Evolutionary conservation across 2,797 vertebrate species (phyloP).

Genomic region (Cossypha dichroa): DNA sequence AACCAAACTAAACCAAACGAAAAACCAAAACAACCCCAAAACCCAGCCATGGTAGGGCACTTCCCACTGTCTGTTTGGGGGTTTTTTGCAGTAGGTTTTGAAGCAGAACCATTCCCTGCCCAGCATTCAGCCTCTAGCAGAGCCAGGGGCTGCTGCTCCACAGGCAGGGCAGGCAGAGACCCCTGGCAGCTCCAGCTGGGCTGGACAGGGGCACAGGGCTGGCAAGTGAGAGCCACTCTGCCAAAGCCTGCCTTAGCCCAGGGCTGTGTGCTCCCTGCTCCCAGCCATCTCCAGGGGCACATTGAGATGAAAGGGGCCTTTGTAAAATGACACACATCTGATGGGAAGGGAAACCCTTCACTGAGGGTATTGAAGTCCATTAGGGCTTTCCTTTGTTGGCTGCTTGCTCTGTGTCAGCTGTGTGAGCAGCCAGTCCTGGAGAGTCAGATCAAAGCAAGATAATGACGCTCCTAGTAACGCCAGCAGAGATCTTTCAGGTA

Average conservation of each 20-base stretch:
- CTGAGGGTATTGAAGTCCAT: background rate
- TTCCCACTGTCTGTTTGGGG: background rate
- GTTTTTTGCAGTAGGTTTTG: background rate
- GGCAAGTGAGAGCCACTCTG: background rate
- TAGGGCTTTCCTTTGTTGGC: background rate
- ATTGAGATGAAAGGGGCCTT: background rate
- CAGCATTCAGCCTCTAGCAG: background rate
- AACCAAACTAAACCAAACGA: fast-evolving
- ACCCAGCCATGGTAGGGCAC: fast-evolving
- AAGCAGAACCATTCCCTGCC: background rate
- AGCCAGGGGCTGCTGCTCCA: background rate
- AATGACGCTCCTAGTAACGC: background rate
- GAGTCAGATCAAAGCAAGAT: constrained; percentile 4
- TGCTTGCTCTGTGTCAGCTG: background rate
- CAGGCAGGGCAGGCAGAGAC: background rate
- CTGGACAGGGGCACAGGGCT: fast-evolving
- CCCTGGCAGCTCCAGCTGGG: background rate
- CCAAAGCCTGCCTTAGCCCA: background rate
- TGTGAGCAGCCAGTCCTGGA: background rate
- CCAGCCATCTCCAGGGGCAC: background rate
- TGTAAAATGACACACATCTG: background rate
- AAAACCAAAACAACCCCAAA: background rate
- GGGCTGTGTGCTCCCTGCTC: background rate
- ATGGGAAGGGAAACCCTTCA: background rate
- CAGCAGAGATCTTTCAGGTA: constrained; percentile 3